Evolutionary conservation across 2,888 invertebrate genomes (phyloP).

Genomic region (Lordiphosa andalusiaca): DNA sequence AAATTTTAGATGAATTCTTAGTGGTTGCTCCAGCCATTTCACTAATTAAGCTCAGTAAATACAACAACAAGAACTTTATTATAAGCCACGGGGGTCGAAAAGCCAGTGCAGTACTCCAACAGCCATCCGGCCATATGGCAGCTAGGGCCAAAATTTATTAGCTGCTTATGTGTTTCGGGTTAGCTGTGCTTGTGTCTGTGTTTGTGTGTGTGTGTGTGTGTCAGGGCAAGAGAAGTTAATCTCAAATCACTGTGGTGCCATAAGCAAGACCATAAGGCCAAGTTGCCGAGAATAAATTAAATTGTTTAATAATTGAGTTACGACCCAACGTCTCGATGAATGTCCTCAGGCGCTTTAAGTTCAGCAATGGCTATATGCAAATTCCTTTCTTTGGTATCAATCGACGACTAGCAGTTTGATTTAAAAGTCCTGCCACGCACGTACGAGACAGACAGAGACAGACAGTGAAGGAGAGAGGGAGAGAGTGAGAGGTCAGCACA

Average conservation of each 20-base stretch:
- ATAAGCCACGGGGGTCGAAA: conserved; percentile 29
- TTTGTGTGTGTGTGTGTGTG: no score
- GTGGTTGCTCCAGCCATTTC: conserved; percentile 24
- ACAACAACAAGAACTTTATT: conserved; percentile 33
- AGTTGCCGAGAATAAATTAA: conserved; percentile 39
- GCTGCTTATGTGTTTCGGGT: conserved; percentile 36
- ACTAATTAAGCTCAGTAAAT: conserved; percentile 49
- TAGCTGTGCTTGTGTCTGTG: conserved; percentile 3
- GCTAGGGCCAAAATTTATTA: conserved; percentile 51
- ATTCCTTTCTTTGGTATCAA: conserved; percentile 42
- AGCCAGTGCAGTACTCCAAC: conserved; percentile 25
- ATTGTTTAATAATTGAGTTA: conserved; percentile 69
- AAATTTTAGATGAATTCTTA: conserved; percentile 26
- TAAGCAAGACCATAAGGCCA: conserved; percentile 31
- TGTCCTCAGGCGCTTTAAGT: conserved; percentile 52
- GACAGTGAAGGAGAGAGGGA: conserved; percentile 21
- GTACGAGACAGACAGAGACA: conserved; percentile 27
- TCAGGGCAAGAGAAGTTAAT: conserved; percentile 44
- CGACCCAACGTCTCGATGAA: conserved; percentile 12
- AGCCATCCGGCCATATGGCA: conserved; percentile 35
- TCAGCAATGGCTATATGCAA: conserved; percentile 27
- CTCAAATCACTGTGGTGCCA: conserved; percentile 43
- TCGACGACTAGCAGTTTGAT: conserved; percentile 47
- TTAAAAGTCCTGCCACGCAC: conserved; percentile 52
- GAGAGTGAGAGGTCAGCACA: conserved; percentile 28